phyloP scores from a whole-genome alignment of 2,888 invertebrate genomes.

The Cepaea hortensis region DNA sequence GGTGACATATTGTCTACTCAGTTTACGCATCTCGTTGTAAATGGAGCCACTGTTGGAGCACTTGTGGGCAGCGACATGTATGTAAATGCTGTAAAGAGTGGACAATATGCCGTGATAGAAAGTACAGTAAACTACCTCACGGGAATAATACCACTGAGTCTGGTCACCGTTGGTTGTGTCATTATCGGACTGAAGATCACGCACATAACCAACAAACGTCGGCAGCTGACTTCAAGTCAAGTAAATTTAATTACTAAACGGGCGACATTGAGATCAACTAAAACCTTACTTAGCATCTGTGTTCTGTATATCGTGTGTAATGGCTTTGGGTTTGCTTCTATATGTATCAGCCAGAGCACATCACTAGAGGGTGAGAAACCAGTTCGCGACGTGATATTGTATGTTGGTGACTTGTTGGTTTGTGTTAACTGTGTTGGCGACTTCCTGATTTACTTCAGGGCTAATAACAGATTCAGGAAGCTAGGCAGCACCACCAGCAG shows the following conservation, averaged over 20 bases:
- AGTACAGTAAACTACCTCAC: neutral
- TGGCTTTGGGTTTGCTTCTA: neutral
- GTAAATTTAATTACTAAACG: neutral
- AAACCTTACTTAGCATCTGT: neutral
- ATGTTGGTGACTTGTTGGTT: neutral
- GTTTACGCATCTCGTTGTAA: neutral
- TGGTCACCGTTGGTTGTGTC: no score
- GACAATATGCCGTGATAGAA: neutral
- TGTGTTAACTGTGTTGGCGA: neutral
- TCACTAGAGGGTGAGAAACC: neutral
- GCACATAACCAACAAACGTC: no score
- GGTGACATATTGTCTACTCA: neutral
- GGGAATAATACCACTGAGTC: neutral
- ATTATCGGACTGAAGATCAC: no score
- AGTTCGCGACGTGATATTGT: neutral
- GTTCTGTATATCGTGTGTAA: neutral
- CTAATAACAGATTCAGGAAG: neutral
- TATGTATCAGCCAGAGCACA: neutral
- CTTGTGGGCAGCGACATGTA: neutral
- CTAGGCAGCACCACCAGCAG: no score
- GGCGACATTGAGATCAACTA: slow-evolving; percentile 5
- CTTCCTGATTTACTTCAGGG: neutral
- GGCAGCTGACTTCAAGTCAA: neutral
- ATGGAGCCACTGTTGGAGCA: neutral
- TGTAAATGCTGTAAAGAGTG: neutral